Evolutionary conservation across 2,888 invertebrate species (phyloP), one percentile per base, ranked within the genome.

Genomic region (Melolontha melolontha): DNA sequence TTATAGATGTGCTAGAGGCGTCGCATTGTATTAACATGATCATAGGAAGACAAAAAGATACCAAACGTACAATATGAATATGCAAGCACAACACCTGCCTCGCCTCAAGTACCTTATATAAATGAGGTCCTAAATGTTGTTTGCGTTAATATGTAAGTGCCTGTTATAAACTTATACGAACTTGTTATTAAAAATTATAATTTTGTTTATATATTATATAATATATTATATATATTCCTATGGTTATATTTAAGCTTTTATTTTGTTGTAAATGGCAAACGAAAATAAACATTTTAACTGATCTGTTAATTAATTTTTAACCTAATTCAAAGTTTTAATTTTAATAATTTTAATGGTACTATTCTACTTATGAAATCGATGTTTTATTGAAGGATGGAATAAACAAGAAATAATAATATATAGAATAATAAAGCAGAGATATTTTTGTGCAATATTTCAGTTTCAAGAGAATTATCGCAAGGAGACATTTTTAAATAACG

Each of bases 221-320:
- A 59, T 59, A 59, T 59, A 59, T 59, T 34, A 34, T 34, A 59
- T 59, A 59, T 59, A 59, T 59, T 59, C 59, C 59, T 59, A 59
- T 59, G 47, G 47, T 47, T 47, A 59, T 44, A 59, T 59, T 59
- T 59, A 59, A 59, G 59, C 59, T 59, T 57, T 59, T 59, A 59
- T 59, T 59, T 59, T 59, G 44, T 59, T 59, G 59, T 59, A 59
- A 59, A 59, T 44, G 59, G 59, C 59, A 59, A 59, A 59, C 59
- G 17, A 59, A 59, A 54, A 54, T 59, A 59, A 59, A 59, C 59
- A 59, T 44, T 44, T 44, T 59, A 59, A 59, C 59, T 59, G 44
- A 34, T 34, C 6, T 34, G 6, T 34, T 34, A 8, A 34, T 34
- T 34, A 2, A 34, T 8, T 34, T 34, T 34, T 34, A 34, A 34